phyloP scores from a whole-genome alignment of 2,888 invertebrate genomes.

The Panopea generosa region DNA sequence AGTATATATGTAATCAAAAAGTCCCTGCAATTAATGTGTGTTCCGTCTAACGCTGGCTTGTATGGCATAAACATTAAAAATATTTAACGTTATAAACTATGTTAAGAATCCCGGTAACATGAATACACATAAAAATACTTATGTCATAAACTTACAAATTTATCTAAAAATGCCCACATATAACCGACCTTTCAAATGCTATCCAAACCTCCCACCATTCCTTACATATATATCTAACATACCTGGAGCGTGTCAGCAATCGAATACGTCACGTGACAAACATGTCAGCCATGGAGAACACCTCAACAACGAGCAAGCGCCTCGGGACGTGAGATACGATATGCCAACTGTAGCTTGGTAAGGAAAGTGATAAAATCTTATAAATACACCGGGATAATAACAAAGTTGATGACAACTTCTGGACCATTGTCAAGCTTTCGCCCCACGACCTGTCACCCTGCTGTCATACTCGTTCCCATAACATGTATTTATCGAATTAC shows the following conservation, averaged over 20 bases:
- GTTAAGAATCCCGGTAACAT: too few species aligned
- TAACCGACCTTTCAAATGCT: conserved; percentile 14
- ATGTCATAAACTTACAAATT: background rate
- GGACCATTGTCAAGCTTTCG: background rate
- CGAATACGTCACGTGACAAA: conserved; percentile 38
- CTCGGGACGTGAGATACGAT: conserved; percentile 16
- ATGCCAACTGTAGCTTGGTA: background rate
- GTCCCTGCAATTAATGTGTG: too few species aligned
- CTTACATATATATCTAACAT: conserved; percentile 31
- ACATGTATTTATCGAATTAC: background rate
- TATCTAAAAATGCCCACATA: background rate
- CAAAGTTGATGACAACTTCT: background rate
- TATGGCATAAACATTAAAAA: background rate
- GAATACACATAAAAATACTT: background rate
- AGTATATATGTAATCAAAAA: too few species aligned
- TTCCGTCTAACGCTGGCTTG: too few species aligned
- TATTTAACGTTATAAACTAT: background rate
- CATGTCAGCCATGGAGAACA: too few species aligned
- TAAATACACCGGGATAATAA: conserved; percentile 38
- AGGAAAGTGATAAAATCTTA: conserved; percentile 39
- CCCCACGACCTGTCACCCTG: background rate
- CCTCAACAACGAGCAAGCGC: too few species aligned
- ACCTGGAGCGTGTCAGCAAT: conserved; percentile 43
- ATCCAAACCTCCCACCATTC: conserved; percentile 5
- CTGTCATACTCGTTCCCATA: background rate